Percentiles rank a stretch among this genome's conserved stretches.
Evolutionary conservation across 2,888 invertebrate species (phyloP).

Genomic region (Agelastica alni): DNA sequence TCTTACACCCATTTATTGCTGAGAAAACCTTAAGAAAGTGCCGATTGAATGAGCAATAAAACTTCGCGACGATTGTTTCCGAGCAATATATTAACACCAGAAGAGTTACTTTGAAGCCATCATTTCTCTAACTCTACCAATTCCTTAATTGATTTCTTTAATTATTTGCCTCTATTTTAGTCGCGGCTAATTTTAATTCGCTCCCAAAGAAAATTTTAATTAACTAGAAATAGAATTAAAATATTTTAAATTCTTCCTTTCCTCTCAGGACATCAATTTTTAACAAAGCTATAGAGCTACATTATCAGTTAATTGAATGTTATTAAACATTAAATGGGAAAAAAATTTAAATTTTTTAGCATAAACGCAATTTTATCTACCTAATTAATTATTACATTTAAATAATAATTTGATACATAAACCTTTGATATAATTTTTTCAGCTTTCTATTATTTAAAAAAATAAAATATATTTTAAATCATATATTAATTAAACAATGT

Average conservation of each 20-base stretch:
- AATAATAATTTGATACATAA: neutral
- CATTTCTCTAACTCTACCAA: conserved; percentile 36
- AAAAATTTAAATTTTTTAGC: too few species aligned
- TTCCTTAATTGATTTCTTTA: conserved; percentile 38
- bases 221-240: neutral
- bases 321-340: too few species aligned
- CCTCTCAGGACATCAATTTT: neutral
- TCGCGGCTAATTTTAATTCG: conserved; percentile 20
- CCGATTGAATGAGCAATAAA: conserved; percentile 59
- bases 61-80: conserved; percentile 56
- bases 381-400: neutral
- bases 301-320: neutral
- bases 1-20: conserved; percentile 56
- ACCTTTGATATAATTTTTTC: too few species aligned
- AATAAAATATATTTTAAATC: too few species aligned
- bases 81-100: conserved; percentile 52
- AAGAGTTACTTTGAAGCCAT: conserved; percentile 51
- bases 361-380: neutral
- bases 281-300: neutral
- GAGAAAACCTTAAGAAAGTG: conserved; percentile 58
- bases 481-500: too few species aligned
- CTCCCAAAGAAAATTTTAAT: conserved; percentile 9
- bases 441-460: too few species aligned
- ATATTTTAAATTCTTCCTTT: conserved; percentile 1
- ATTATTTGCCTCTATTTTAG: conserved; percentile 25